Evolutionary conservation across 2,888 invertebrate species (phyloP).

Genomic region (Heterodera filipjevi): DNA sequence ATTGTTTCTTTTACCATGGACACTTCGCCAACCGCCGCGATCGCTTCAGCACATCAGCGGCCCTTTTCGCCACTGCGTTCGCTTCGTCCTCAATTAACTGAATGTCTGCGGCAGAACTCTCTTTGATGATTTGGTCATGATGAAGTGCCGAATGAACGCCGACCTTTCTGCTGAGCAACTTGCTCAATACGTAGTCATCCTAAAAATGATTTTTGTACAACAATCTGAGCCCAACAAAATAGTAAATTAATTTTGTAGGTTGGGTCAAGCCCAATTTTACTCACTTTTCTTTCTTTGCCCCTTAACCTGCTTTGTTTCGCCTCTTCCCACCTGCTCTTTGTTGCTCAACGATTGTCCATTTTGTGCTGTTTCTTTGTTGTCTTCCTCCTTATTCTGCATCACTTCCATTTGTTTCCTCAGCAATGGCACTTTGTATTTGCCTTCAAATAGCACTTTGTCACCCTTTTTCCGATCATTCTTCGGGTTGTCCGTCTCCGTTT

Average conservation of each 20-base stretch:
- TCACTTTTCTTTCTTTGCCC: too few species aligned
- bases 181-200: slow-evolving; percentile 82
- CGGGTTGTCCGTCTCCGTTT: neutral
- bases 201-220: slow-evolving; percentile 12
- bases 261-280: neutral
- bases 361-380: slow-evolving; percentile 22
- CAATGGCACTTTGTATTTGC: slow-evolving; percentile 76
- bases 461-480: slow-evolving; percentile 27
- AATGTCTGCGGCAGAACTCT: slow-evolving; percentile 68
- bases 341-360: slow-evolving; percentile 43
- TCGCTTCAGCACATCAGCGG: slow-evolving; percentile 69
- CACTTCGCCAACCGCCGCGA: slow-evolving; percentile 47
- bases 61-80: slow-evolving; percentile 76
- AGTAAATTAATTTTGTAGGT: neutral
- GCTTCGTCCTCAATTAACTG: slow-evolving; percentile 79
- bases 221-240: neutral
- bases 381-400: slow-evolving; percentile 19
- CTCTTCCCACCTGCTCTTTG: slow-evolving; percentile 68
- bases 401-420: slow-evolving; percentile 71
- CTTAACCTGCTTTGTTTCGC: too few species aligned
- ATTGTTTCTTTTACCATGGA: neutral
- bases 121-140: slow-evolving; percentile 52
- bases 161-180: slow-evolving; percentile 81
- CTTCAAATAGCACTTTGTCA: slow-evolving; percentile 59
- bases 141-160: slow-evolving; percentile 51